Evolutionary conservation across 2,888 invertebrate species (phyloP).

Genomic region (Hybos culiciformis): DNA sequence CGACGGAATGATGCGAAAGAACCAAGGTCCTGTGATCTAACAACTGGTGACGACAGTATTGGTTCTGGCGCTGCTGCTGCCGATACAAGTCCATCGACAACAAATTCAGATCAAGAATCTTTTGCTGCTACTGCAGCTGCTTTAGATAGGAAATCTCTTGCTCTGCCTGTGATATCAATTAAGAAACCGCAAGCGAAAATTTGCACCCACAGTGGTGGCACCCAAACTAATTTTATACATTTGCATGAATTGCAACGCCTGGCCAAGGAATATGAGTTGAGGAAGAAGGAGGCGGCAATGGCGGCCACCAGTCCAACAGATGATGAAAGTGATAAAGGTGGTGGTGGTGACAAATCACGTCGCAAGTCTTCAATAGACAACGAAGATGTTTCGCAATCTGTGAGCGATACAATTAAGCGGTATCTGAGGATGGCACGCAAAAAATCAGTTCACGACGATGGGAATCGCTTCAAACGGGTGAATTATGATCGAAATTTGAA

Average conservation of each 20-base stretch:
- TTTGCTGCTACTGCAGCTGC: not conserved
- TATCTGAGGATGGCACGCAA: conserved; percentile 78
- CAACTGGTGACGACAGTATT: no score
- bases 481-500: conserved; percentile 76
- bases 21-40: no score
- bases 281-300: conserved; percentile 19
- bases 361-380: conserved; percentile 69
- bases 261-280: conserved; percentile 24
- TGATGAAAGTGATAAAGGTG: conserved; percentile 23
- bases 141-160: not conserved
- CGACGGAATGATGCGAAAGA: no score
- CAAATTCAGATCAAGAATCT: not conserved
- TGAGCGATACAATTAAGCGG: conserved; percentile 74
- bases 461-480: conserved; percentile 70
- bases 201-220: conserved; percentile 20
- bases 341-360: conserved; percentile 27
- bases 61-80: not conserved
- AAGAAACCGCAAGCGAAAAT: no score
- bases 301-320: conserved; percentile 17
- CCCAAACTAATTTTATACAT: conserved; percentile 30
- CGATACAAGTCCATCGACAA: not conserved
- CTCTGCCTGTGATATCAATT: not conserved
- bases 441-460: conserved; percentile 62
- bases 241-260: conserved; percentile 24
- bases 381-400: conserved; percentile 74